Evolutionary conservation across 2,797 vertebrate species (phyloP), one percentile per base, ranked within the genome.

Genomic region (Melanotaenia boesemani): DNA sequence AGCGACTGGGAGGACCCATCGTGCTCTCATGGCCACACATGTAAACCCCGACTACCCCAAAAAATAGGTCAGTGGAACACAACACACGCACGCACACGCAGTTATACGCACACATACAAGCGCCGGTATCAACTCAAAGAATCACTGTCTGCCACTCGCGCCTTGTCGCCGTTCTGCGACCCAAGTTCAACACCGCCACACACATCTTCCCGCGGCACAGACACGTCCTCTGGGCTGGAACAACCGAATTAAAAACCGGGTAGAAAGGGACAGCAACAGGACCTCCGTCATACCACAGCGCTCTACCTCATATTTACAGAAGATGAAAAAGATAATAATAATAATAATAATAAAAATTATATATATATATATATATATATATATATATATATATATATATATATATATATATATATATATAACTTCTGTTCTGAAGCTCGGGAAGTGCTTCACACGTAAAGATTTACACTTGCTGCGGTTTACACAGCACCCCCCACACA

Each of bases 11-110:
- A 91, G 77, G 88, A 87, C 88, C 86, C 83, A 81, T 89, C 80
- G 86, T 84, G 86, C 92, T 89, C 90, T 91, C 89, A 82, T 86
- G 91, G 89, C 84, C 86, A 84, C 88, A 89, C 90, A 90, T 89
- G 88, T 89, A 89, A 82, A 90, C 86, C 36, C 86, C 74, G 54
- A 86, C 84, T 77, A 78, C 72, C 79, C 74, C 67, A 48, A 76
- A 86, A 95, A 95, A 95, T 94, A 91, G 94, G 94, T 95, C 94
- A 95, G 94, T 95, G 90, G 94, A 94, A 83, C 94, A 94, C 86
- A 93, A 92, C 84, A 82, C 83, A 73, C 72, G 52, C 81, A 30
- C 66, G 59, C 60, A 63, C 41, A 56, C 34, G 30, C 66, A 70
- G 68, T 62, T 60, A 63, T 39, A 69, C 54, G 70, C 63, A 77